Base-by-base conservation (phyloP, 2,113 vertebrate species). In the Cheilinus undulatus region DNA sequence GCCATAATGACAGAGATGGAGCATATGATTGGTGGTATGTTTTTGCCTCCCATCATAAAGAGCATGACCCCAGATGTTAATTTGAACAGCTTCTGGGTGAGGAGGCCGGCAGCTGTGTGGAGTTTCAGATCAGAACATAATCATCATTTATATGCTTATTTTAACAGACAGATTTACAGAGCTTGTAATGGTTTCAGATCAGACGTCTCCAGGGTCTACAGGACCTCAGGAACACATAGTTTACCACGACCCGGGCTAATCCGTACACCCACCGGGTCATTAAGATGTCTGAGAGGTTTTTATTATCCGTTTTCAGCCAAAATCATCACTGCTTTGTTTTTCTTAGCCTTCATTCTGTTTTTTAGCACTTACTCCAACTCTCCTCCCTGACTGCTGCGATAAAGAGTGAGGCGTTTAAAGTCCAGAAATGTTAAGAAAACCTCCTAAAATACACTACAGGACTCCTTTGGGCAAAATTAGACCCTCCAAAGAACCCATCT, bases 291-390 rank as follows among this genome's bases (percentile, higher is more conserved):
- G 13, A 4, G 53, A 59, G 15, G 20, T 64, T 76, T 76, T 52
- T 15, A 45, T 6, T 54, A 22, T 32, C 60, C 43, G 17, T 19
- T 17, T 63, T 36, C 60, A 69, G 75, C 80, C 75, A 78, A 70
- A 78, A 78, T 26, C 66, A 51, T 78, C 61, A 59, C n/a, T 22
- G 3, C 8, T 56, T 15, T 66, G 40, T 34, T 74, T 65, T 32
- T 9, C 30, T 32, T 32, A 7, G 6, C 9, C 30, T 32, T 32
- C 9, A 32, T 7, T 5, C 9, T 32, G 30, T 32, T 32, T 7
- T 32, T 32, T 9, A 7, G 5, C 30, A 32, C 30, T 32, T 7
- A 30, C 30, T 32, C 30, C 9, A 1, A 3, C 9, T 32, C 30
- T 32, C 3, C n/a, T n/a, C n/a, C n/a, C n/a, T n/a, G n/a, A n/a